Evolutionary conservation across 2,113 vertebrate species (phyloP).

Genomic region (Dromiciops gliroides): DNA sequence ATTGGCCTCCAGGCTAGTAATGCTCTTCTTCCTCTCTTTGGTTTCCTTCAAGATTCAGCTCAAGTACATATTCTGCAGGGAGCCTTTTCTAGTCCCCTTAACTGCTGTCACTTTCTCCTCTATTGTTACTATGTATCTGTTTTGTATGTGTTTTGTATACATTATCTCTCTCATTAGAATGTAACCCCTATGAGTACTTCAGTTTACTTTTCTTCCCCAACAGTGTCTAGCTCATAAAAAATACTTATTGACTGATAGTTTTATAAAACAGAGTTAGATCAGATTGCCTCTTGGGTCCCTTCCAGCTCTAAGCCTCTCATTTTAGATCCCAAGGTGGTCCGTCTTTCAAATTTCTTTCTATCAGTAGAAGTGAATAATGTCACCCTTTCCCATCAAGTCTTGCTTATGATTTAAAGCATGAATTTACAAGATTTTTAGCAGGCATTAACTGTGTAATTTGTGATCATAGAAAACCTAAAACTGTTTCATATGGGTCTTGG

Average conservation of each 20-base stretch:
- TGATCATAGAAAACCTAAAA: background rate
- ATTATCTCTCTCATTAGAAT: background rate
- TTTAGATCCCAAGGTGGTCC: background rate
- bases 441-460: background rate
- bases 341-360: background rate
- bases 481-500: background rate
- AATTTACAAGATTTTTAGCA: background rate
- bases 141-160: background rate
- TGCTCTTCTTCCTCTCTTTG: background rate
- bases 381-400: background rate
- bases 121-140: background rate
- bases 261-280: background rate
- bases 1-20: background rate
- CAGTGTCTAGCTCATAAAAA: background rate
- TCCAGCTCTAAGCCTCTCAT: background rate
- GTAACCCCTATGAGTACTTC: background rate
- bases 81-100: background rate
- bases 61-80: background rate
- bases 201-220: background rate
- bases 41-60: background rate
- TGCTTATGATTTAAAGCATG: background rate
- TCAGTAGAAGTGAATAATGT: background rate
- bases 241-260: background rate
- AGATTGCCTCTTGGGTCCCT: background rate
- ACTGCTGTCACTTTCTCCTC: background rate